Evolutionary conservation across 2,888 invertebrate species (phyloP).

Genomic region (Clostera curtula): DNA sequence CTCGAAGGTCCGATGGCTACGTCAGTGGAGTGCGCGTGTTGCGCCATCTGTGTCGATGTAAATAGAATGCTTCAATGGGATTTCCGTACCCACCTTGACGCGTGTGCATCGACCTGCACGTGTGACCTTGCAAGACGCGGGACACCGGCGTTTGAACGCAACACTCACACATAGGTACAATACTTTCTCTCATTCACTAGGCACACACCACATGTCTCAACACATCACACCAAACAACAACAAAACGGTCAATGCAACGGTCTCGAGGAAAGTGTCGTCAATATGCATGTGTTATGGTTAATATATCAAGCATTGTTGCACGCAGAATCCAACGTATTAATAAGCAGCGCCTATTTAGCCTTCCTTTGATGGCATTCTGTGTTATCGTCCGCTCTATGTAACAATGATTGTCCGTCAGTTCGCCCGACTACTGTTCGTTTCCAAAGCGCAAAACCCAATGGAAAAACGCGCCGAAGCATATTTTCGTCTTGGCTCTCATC

Average conservation of each 20-base stretch:
- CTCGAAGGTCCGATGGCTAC: slow-evolving; percentile 50
- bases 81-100: slow-evolving; percentile 62
- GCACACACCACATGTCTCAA: slow-evolving; percentile 12
- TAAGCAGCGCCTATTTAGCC: too few relatives aligned
- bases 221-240: slow-evolving; percentile 5
- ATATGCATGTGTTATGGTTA: slow-evolving; percentile 24
- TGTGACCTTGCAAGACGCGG: slow-evolving; percentile 63
- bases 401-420: slow-evolving; percentile 50
- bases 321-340: slow-evolving; percentile 14
- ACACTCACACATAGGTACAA: slow-evolving; percentile 45
- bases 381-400: slow-evolving; percentile 47
- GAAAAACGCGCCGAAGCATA: slow-evolving; percentile 74
- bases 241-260: slow-evolving; percentile 20
- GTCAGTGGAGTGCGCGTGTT: slow-evolving; percentile 54
- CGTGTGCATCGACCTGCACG: slow-evolving; percentile 68
- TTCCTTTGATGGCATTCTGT: slow-evolving; percentile 21
- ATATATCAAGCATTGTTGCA: slow-evolving; percentile 18
- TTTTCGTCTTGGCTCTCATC: slow-evolving; percentile 76
- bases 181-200: slow-evolving; percentile 26
- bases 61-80: slow-evolving; percentile 70
- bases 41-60: slow-evolving; percentile 55
- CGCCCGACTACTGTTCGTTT: slow-evolving; percentile 57
- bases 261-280: slow-evolving; percentile 29
- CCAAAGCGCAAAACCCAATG: slow-evolving; percentile 71
- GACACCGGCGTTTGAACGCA: slow-evolving; percentile 38